phyloP scores from a whole-genome alignment of 2,797 vertebrate genomes.

The Arrhamphus sclerolepis region DNA sequence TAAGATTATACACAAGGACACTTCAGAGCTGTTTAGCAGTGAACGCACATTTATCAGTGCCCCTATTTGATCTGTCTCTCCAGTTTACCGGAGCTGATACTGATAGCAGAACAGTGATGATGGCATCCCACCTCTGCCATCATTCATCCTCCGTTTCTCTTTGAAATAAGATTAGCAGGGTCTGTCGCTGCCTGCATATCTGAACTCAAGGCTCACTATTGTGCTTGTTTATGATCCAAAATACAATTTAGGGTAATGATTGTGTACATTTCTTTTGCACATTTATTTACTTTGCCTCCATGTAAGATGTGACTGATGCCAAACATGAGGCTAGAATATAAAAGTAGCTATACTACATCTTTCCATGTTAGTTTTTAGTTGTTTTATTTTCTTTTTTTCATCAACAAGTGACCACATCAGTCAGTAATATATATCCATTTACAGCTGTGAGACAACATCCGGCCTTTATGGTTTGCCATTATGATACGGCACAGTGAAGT shows the following conservation, averaged over 20 bases:
- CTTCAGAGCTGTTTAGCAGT: neutral
- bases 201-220: neutral
- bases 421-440: slow-evolving; percentile 68
- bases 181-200: neutral
- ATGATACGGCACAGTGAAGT: slow-evolving; percentile 52
- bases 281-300: too few species aligned
- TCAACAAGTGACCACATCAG: slow-evolving; percentile 28
- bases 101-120: neutral
- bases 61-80: neutral
- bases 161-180: slow-evolving; percentile 5
- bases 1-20: neutral
- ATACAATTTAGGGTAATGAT: neutral
- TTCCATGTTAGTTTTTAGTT: neutral
- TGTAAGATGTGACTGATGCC: neutral
- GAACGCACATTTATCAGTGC: too few species aligned
- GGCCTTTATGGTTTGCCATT: slow-evolving; percentile 59
- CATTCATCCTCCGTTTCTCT: neutral
- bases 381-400: too few species aligned
- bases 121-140: neutral
- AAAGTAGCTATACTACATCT: neutral
- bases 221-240: too few species aligned
- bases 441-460: slow-evolving; percentile 75
- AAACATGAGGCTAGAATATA: neutral
- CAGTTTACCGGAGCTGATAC: neutral
- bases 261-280: neutral